Evolutionary conservation across 2,113 vertebrate genomes (phyloP).

Genomic region (Megaceryle torquata): DNA sequence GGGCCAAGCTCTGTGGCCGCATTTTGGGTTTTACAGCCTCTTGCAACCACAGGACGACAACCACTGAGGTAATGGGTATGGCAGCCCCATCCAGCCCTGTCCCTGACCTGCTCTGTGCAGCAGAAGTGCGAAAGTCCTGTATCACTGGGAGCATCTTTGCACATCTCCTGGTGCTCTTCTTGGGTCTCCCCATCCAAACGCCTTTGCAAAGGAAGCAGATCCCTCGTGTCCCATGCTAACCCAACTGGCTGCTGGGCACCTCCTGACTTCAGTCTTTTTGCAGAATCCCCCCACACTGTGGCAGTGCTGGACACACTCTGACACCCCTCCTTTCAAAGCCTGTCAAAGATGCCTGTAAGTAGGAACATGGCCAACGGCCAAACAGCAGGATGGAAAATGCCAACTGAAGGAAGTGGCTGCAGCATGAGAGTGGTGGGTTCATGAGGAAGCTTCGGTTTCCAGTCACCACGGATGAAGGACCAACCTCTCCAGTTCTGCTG

Average conservation of each 20-base stretch:
- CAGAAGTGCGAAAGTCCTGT: fast-evolving
- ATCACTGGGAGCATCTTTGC: background rate
- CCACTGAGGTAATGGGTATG: fast-evolving
- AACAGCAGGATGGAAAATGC: background rate
- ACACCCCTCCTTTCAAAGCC: background rate
- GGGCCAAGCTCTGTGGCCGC: fast-evolving
- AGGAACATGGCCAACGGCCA: background rate
- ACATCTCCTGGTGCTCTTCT: background rate
- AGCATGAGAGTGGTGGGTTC: background rate
- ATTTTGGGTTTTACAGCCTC: background rate
- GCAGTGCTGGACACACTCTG: fast-evolving
- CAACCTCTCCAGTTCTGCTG: background rate
- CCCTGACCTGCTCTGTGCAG: background rate
- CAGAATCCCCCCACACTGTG: background rate
- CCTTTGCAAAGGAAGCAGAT: background rate
- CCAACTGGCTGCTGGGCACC: background rate
- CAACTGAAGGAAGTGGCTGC: background rate
- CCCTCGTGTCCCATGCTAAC: background rate
- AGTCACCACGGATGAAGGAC: background rate
- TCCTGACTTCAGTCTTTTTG: background rate
- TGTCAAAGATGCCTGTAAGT: background rate
- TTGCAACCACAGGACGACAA: background rate
- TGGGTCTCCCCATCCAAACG: background rate
- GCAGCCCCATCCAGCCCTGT: background rate
- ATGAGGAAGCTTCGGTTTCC: background rate